These are phyloP conservation scores for Drosophila atripex DNA, from an alignment of 2,888 invertebrate genomes.

Conservation along the genomic window DNA sequence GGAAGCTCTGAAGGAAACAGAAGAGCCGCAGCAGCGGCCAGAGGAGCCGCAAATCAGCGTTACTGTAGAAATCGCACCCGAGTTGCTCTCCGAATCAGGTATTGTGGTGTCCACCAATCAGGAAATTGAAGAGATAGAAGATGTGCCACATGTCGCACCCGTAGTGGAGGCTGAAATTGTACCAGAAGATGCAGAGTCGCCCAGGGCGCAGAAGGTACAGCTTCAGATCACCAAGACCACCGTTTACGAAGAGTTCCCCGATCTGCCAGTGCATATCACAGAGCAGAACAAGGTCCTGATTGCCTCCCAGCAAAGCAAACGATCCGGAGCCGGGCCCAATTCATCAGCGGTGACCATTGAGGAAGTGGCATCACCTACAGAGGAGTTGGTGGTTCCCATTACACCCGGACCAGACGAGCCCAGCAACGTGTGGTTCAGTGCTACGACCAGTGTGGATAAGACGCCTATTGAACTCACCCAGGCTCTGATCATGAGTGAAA, in stretches of 20 bases:
- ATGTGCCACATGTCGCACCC: constrained; percentile 57
- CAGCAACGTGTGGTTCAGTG: constrained; percentile 74
- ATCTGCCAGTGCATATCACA: constrained; percentile 65
- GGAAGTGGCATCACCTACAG: constrained; percentile 84
- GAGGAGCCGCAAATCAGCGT: constrained; percentile 78
- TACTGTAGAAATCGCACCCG: constrained; percentile 76
- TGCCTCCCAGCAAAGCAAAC: constrained; percentile 58
- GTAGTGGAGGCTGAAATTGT: constrained; percentile 26
- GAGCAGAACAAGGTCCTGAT: constrained; percentile 79
- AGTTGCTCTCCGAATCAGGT: constrained; percentile 64
- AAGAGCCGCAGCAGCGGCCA: background rate
- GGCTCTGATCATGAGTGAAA: constrained; percentile 77
- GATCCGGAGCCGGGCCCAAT: constrained; percentile 76
- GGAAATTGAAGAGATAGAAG: constrained; percentile 54
- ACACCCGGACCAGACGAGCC: constrained; percentile 84
- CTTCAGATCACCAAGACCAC: constrained; percentile 80
- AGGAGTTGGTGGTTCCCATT: constrained; percentile 84
- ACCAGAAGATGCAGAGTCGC: constrained; percentile 25
- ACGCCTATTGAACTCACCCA: constrained; percentile 67
- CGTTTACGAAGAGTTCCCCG: constrained; percentile 75
- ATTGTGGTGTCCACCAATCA: constrained; percentile 69
- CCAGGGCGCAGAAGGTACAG: constrained; percentile 67
- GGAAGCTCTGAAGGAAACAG: constrained; percentile 58
- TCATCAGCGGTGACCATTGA: constrained; percentile 85
- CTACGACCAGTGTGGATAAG: constrained; percentile 52